Evolutionary conservation across 2,888 invertebrate species (phyloP).

Genomic region (Acleris cristana): DNA sequence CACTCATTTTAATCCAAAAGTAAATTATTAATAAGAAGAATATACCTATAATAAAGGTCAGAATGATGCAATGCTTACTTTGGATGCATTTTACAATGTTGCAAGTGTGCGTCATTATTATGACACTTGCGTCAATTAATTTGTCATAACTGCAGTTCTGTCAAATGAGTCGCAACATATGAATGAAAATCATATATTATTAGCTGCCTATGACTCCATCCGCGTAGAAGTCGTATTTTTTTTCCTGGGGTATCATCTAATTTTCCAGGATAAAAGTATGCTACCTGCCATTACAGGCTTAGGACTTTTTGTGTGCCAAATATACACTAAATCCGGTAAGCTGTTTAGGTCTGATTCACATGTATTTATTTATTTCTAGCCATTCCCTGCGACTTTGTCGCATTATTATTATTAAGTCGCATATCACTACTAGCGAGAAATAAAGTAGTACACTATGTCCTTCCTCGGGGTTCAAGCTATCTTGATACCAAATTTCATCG

Average conservation of each 20-base stretch:
- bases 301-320: no score
- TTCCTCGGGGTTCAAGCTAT: background rate
- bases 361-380: background rate
- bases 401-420: no score
- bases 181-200: background rate
- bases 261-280: no score
- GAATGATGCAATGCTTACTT: conserved; percentile 19
- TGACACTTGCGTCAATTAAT: conserved; percentile 2
- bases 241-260: no score
- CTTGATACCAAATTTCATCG: no score
- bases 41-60: background rate
- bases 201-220: no score
- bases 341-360: no score
- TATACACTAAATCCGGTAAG: no score
- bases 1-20: no score
- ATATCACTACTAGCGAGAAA: no score
- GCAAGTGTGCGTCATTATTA: conserved; percentile 1
- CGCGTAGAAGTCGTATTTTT: background rate
- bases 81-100: conserved; percentile 6
- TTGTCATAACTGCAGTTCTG: conserved; percentile 1
- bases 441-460: background rate
- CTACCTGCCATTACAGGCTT: no score
- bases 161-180: conserved; percentile 6
- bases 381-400: background rate
- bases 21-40: no score